phyloP scores from a whole-genome alignment of 2,797 vertebrate genomes.

The Tiaroga cobitis region DNA sequence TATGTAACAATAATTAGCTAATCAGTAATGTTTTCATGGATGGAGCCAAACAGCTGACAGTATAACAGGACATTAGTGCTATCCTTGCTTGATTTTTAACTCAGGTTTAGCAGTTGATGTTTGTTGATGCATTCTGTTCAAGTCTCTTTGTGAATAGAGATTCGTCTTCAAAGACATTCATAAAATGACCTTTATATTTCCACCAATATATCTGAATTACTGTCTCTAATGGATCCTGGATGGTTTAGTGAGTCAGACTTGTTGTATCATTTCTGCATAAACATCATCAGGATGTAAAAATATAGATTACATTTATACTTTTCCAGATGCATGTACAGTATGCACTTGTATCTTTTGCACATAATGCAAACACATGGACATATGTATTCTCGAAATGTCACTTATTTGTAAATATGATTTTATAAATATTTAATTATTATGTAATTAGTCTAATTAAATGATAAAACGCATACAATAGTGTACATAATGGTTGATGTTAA shows the following conservation, averaged over 20 bases:
- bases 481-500: slow-evolving; percentile 7
- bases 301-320: not conserved
- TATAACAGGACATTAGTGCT: not conserved
- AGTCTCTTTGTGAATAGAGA: not conserved
- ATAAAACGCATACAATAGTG: not conserved
- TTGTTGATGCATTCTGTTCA: not conserved
- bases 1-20: not conserved
- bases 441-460: not conserved
- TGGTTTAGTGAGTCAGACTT: not conserved
- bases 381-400: not conserved
- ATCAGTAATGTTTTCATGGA: not conserved
- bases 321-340: not conserved
- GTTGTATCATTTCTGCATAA: slow-evolving; percentile 1
- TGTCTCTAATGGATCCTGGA: not conserved
- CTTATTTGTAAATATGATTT: slow-evolving; percentile 13
- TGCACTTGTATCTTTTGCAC: not conserved
- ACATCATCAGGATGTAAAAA: not conserved
- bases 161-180: not conserved
- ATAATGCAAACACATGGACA: not conserved
- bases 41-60: not conserved
- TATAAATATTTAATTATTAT: not conserved
- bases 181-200: slow-evolving; percentile 4
- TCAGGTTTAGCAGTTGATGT: slow-evolving; percentile 10
- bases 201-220: not conserved
- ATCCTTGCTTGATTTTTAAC: not conserved